These are phyloP conservation scores for Morpho deidamia DNA, from an alignment of 2,888 invertebrate genomes.

Conservation along the genomic window DNA sequence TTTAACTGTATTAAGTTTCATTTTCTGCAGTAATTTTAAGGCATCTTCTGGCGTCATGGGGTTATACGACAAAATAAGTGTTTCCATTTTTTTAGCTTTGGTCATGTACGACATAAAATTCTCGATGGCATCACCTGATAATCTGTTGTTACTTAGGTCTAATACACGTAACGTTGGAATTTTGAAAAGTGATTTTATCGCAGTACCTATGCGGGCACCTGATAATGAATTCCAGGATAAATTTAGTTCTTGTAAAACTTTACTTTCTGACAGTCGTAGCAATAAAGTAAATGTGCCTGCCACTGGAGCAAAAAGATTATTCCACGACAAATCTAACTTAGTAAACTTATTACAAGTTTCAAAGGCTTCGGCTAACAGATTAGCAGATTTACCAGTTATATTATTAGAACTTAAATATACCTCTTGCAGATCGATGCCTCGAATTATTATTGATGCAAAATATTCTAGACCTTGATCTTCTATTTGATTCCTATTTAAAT, in stretches of 20 bases:
- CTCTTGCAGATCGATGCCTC: constrained; percentile 38
- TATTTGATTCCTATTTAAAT: constrained; percentile 44
- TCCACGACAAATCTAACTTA: constrained; percentile 54
- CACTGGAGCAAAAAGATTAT: constrained; percentile 36
- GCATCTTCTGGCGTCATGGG: constrained; percentile 46
- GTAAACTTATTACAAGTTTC: constrained; percentile 44
- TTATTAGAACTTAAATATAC: constrained; percentile 47
- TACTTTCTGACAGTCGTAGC: constrained; percentile 36
- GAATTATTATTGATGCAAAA: constrained; percentile 36
- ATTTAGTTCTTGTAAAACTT: constrained; percentile 40
- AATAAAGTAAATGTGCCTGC: constrained; percentile 38
- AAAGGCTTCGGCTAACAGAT: constrained; percentile 39
- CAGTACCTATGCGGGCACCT: constrained; percentile 37
- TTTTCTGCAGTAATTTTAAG: constrained; percentile 34
- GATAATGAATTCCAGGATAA: constrained; percentile 51
- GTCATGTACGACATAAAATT: constrained; percentile 30
- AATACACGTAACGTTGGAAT: constrained; percentile 37
- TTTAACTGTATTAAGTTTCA: constrained; percentile 35
- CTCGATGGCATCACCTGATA: constrained; percentile 37
- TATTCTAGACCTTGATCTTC: constrained; percentile 40
- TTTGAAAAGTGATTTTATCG: constrained; percentile 34
- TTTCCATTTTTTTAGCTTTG: constrained; percentile 39
- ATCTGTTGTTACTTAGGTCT: constrained; percentile 47
- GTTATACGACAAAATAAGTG: constrained; percentile 49
- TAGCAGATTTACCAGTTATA: constrained; percentile 40